phyloP scores from a whole-genome alignment of 2,888 invertebrate genomes.

The Cephus nigrinus region DNA sequence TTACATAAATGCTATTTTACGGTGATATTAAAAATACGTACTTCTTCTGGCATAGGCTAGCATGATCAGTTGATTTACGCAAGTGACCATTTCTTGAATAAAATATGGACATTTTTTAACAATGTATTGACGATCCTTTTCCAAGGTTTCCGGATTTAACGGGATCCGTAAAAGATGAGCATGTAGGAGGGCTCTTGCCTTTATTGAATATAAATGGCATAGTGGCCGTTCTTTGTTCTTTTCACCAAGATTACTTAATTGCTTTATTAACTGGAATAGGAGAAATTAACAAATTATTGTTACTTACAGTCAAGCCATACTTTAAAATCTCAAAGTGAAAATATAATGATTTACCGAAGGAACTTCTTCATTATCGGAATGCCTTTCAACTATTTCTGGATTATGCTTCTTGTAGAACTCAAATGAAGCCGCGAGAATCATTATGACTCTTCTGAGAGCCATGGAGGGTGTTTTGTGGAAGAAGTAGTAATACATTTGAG shows the following conservation, averaged over 20 bases:
- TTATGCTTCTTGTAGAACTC: constrained; percentile 97
- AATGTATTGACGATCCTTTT: constrained; percentile 85
- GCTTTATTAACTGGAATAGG: constrained; percentile 82
- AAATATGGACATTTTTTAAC: constrained; percentile 93
- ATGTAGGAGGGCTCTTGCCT: constrained; percentile 93
- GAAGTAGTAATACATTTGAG: constrained; percentile 95
- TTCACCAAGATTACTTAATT: constrained; percentile 91
- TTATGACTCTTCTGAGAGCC: constrained; percentile 93
- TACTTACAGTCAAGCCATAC: constrained; percentile 4
- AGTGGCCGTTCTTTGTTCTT: constrained; percentile 96
- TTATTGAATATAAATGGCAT: constrained; percentile 91
- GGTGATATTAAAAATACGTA: constrained; percentile 65
- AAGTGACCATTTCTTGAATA: constrained; percentile 97
- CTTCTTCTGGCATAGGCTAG: constrained; percentile 90
- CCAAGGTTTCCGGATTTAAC: constrained; percentile 81
- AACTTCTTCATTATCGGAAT: constrained; percentile 95
- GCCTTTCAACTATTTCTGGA: constrained; percentile 91
- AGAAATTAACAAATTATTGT: constrained; percentile 12
- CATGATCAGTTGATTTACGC: constrained; percentile 92
- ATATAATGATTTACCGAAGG: constrained; percentile 76
- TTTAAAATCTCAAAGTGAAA: constrained; percentile 4
- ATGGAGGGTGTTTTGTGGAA: constrained; percentile 96
- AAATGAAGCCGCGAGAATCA: constrained; percentile 96
- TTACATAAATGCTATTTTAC: constrained; percentile 12
- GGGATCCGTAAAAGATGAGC: constrained; percentile 92